Evolutionary conservation across 2,888 invertebrate species (phyloP), one percentile per base, ranked within the genome.

Genomic region (Helleia helle): DNA sequence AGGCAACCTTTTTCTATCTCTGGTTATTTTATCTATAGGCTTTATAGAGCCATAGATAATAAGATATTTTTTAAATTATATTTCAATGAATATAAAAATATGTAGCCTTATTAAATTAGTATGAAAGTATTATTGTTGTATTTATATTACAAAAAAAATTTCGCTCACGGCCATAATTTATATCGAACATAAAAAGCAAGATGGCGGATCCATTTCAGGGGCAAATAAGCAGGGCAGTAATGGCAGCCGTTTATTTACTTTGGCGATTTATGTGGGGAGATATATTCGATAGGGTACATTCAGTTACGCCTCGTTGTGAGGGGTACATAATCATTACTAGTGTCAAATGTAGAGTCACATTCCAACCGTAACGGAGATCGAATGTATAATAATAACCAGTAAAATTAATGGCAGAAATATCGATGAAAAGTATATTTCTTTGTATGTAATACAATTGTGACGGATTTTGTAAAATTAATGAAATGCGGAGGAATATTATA

Each of bases 231-330:
- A 79, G 83, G 71, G 71, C 73, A 76, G 71, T 80, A 72, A 81
- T 77, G 73, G 73, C 56, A 60, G 67, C 55, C 74, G 71, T 76
- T 71, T 84, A 84, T 84, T 84, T 84, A 84, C 83, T 81, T 81
- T 72, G 61, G 61, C 70, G 62, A 76, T 76, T 81, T 75, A 74
- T 79, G 60, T 55, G 58, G 76, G 68, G 66, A 64, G 54, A 72
- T 71, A 65, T 68, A 67, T 69, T 62, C 59, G 50, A 58, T 56
- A 56, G 71, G 73, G 69, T 68, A 58, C 54, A 59, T 75, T 80
- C 73, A 57, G 81, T 71, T 74, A 75, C 71, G 81, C 67, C 79
- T 83, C 62, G 80, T 81, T 79, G 65, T 59, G 47, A 58, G 61
- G 70, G 79, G 75, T 57, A 51, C 45, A 58, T 55, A 53, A 58